Percentiles rank a stretch among this genome's conserved stretches.
phyloP scores from a whole-genome alignment of 2,113 vertebrate genomes.

The Stegostoma tigrinum region DNA sequence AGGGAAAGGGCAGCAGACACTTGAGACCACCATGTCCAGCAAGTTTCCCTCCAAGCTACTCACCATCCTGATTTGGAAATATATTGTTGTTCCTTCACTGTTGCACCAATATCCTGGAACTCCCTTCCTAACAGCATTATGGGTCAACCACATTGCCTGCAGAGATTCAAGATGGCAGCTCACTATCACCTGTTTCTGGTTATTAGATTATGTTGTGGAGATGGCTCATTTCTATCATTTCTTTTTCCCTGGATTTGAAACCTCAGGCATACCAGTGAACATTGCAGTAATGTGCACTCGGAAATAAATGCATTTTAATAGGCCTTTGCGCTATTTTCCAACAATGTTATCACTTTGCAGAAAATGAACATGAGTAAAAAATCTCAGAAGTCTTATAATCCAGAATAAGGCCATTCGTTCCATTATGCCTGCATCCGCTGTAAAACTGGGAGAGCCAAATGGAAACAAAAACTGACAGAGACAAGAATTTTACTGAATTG shows the following conservation, averaged over 20 bases:
- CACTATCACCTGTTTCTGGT: neutral
- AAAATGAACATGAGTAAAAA: neutral
- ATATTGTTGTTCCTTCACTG: no score
- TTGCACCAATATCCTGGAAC: no score
- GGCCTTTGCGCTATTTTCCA: neutral
- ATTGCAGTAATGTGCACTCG: neutral
- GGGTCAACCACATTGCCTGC: no score
- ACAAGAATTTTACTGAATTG: neutral
- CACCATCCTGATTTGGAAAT: no score
- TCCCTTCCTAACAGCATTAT: no score
- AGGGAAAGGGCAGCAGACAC: no score
- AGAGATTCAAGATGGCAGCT: no score
- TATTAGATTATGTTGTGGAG: neutral
- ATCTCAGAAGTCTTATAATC: no score
- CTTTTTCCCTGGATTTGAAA: neutral
- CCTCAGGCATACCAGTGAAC: neutral
- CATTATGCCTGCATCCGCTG: no score
- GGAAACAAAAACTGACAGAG: neutral
- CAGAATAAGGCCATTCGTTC: no score
- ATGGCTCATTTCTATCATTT: neutral
- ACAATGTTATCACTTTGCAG: neutral
- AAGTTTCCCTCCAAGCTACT: no score
- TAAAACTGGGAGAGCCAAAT: neutral
- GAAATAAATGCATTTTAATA: neutral
- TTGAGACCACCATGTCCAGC: no score